Percentiles rank a stretch among this genome's conserved stretches.
Conservation (phyloP, 2,888 invertebrate genomes). For the Unio pictorum region DNA sequence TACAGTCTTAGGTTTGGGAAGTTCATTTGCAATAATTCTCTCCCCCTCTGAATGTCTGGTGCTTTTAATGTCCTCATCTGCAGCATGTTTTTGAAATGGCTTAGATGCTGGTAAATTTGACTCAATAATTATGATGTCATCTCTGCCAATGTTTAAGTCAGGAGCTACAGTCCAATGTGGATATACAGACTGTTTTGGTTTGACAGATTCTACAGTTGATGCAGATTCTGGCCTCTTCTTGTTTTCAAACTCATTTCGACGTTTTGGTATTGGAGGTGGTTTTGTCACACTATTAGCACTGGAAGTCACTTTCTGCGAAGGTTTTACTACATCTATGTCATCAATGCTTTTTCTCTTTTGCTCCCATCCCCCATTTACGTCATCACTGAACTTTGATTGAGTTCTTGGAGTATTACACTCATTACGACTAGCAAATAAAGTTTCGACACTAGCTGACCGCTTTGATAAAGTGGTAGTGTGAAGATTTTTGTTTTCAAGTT, state of each 20-base stretch:
- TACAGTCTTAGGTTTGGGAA: slow-evolving; percentile 91
- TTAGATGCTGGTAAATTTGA: slow-evolving; percentile 19
- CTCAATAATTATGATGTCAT: slow-evolving; percentile 54
- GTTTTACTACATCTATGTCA: too few relatives aligned
- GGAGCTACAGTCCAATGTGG: slow-evolving; percentile 39
- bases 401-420: not conserved
- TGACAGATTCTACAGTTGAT: not conserved
- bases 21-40: slow-evolving; percentile 73
- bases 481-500: slow-evolving; percentile 28
- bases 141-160: slow-evolving; percentile 40
- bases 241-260: slow-evolving; percentile 1
- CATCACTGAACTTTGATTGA: not conserved
- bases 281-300: too few relatives aligned
- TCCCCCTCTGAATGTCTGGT: slow-evolving; percentile 63
- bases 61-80: slow-evolving; percentile 8
- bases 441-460: slow-evolving; percentile 56
- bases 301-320: too few relatives aligned
- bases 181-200: slow-evolving; percentile 17
- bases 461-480: slow-evolving; percentile 28
- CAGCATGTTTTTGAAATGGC: slow-evolving; percentile 1
- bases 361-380: too few relatives aligned
- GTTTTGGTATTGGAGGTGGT: slow-evolving; percentile 4
- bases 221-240: slow-evolving; percentile 1
- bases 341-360: too few relatives aligned
- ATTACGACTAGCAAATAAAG: slow-evolving; percentile 32